phyloP scores from a whole-genome alignment of 1,140 invertebrate genomes.

The Cyrtorhinus lividipennis region DNA sequence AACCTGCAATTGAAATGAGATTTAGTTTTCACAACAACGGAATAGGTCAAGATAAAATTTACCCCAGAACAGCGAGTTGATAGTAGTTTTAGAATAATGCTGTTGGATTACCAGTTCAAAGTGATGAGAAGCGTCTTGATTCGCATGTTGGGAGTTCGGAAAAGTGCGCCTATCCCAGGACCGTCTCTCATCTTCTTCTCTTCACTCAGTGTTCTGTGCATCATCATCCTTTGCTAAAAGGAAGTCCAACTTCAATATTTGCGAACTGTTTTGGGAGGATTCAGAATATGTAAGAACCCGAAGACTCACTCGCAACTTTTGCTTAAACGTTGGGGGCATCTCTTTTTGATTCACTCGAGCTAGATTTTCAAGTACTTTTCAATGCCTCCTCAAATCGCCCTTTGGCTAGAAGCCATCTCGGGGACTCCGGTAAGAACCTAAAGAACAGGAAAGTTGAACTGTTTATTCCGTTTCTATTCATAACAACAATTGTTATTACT shows the following conservation, averaged over 20 bases:
- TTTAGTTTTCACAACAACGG: background rate
- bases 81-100: too few relatives aligned
- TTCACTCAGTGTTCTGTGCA: conserved; percentile 46
- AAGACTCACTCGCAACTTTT: conserved; percentile 40
- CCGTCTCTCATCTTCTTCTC: conserved; percentile 40
- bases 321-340: conserved; percentile 52
- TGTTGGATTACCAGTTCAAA: conserved; percentile 42
- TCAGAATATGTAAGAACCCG: background rate
- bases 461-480: too few relatives aligned
- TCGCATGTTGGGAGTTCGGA: conserved; percentile 71
- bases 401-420: conserved; percentile 66
- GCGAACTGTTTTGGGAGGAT: too few relatives aligned
- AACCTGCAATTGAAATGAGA: conserved; percentile 33
- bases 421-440: conserved; percentile 68
- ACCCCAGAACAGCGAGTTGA: too few relatives aligned
- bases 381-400: conserved; percentile 64
- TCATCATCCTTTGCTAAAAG: conserved; percentile 44
- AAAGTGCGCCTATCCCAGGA: conserved; percentile 54
- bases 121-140: conserved; percentile 46
- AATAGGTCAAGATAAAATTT: background rate
- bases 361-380: conserved; percentile 53
- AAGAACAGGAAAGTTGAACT: conserved; percentile 13
- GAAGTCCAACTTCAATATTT: background rate
- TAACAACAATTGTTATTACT: too few relatives aligned
- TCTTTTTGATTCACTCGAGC: conserved; percentile 61